phyloP scores from a whole-genome alignment of 2,113 vertebrate species.

The Erinaceus europaeus region DNA sequence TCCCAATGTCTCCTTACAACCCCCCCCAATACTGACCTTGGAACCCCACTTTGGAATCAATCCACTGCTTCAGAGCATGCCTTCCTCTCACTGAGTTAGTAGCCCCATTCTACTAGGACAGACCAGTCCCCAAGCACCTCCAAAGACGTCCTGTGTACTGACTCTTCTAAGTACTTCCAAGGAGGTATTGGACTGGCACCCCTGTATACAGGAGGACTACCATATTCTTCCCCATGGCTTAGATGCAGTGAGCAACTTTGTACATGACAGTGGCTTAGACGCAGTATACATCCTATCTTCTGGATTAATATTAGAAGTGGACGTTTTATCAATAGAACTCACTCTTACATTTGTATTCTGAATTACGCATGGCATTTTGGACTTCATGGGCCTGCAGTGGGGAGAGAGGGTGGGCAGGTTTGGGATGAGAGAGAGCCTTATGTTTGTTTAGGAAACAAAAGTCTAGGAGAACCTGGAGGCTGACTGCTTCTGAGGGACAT shows the following conservation, averaged over 20 bases:
- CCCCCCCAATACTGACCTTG: not conserved
- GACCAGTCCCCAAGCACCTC: no score
- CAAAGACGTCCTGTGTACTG: no score
- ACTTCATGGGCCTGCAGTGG: no score
- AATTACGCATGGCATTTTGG: no score
- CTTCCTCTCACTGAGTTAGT: not conserved
- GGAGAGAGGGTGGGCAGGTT: not conserved
- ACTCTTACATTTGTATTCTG: constrained; percentile 31
- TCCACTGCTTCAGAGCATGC: not conserved
- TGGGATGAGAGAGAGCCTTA: not conserved
- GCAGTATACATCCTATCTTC: no score
- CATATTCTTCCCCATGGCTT: not conserved
- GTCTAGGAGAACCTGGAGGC: not conserved
- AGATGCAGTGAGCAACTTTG: not conserved
- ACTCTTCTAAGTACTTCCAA: not conserved
- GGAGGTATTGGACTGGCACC: not conserved
- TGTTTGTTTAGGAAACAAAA: constrained; percentile 16
- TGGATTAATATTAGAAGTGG: no score
- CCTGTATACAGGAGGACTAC: not conserved
- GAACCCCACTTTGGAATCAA: not conserved
- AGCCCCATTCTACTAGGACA: not conserved
- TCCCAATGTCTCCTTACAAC: not conserved
- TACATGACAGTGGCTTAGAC: not conserved
- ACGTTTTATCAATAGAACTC: no score
- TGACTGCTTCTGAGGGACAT: not conserved